Evolutionary conservation across 2,888 invertebrate genomes (phyloP).

Genomic region (Scelioninae gen. 1): DNA sequence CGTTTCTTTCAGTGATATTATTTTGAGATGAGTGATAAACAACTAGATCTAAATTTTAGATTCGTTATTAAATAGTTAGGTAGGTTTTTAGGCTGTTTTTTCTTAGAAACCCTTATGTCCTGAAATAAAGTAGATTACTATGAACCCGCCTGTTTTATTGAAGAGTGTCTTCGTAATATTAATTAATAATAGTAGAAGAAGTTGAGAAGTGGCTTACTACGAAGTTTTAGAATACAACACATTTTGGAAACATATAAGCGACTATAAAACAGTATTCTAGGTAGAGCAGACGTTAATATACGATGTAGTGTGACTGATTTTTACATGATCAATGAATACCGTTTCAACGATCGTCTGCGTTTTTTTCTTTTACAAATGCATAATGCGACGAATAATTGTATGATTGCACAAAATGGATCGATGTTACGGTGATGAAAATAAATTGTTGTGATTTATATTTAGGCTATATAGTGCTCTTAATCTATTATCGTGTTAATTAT

Average conservation of each 20-base stretch:
- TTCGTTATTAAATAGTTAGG: slow-evolving; percentile 59
- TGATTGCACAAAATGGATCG: slow-evolving; percentile 48
- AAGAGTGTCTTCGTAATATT: slow-evolving; percentile 77
- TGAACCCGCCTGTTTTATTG: slow-evolving; percentile 79
- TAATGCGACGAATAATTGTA: slow-evolving; percentile 38
- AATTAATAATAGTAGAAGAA: slow-evolving; percentile 65
- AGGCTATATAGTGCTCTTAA: slow-evolving; percentile 58
- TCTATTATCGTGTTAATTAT: slow-evolving; percentile 50
- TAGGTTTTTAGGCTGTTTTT: slow-evolving; percentile 60
- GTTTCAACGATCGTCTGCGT: slow-evolving; percentile 50
- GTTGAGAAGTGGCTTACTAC: slow-evolving; percentile 61
- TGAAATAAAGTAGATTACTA: slow-evolving; percentile 58
- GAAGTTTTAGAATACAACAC: slow-evolving; percentile 57
- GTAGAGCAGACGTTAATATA: slow-evolving; percentile 61
- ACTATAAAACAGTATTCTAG: slow-evolving; percentile 62
- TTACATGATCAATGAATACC: slow-evolving; percentile 40
- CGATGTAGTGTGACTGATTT: slow-evolving; percentile 65
- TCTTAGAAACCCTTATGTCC: slow-evolving; percentile 66
- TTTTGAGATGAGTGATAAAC: slow-evolving; percentile 66
- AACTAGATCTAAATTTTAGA: slow-evolving; percentile 66
- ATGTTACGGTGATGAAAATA: slow-evolving; percentile 50
- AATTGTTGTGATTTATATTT: slow-evolving; percentile 49
- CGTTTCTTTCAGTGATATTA: slow-evolving; percentile 61
- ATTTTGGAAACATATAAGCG: slow-evolving; percentile 38
- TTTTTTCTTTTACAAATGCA: slow-evolving; percentile 33